These are phyloP conservation scores for Ailurus styani DNA, from an alignment of 2,113 vertebrate species.

Conservation along the genomic window DNA sequence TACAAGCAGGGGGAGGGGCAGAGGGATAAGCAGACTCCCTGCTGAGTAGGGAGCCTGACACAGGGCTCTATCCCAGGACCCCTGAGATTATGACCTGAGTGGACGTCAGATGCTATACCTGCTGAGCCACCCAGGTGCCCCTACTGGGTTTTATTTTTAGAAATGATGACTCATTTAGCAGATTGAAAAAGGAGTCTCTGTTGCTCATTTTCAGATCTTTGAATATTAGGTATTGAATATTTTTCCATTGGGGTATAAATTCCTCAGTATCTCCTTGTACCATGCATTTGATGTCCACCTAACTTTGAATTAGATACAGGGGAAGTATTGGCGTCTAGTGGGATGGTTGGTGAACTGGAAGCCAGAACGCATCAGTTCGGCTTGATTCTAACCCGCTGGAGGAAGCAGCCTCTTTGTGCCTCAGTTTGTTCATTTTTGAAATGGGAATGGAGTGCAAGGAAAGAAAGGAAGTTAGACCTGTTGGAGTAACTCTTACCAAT, in stretches of 20 bases:
- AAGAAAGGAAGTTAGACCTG: background rate
- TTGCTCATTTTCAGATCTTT: background rate
- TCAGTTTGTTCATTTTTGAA: constrained; percentile 11
- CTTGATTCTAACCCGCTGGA: background rate
- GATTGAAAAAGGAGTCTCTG: background rate
- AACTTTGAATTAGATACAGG: background rate
- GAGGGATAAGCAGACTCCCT: background rate
- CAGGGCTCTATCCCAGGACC: background rate
- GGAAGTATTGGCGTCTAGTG: background rate
- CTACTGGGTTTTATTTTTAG: background rate
- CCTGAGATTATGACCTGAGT: background rate
- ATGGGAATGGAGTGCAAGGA: background rate
- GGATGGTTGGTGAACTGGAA: background rate
- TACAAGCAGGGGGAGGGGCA: background rate
- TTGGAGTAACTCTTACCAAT: background rate
- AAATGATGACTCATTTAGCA: background rate
- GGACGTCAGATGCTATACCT: background rate
- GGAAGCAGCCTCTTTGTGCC: background rate
- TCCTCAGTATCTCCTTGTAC: background rate
- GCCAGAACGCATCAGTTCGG: background rate
- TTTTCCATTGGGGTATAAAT: background rate
- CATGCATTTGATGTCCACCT: background rate
- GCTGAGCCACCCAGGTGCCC: background rate
- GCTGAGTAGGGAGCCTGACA: background rate
- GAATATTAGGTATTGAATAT: background rate